Conservation (phyloP, 2,888 invertebrate genomes). For the Aquatica leii region DNA sequence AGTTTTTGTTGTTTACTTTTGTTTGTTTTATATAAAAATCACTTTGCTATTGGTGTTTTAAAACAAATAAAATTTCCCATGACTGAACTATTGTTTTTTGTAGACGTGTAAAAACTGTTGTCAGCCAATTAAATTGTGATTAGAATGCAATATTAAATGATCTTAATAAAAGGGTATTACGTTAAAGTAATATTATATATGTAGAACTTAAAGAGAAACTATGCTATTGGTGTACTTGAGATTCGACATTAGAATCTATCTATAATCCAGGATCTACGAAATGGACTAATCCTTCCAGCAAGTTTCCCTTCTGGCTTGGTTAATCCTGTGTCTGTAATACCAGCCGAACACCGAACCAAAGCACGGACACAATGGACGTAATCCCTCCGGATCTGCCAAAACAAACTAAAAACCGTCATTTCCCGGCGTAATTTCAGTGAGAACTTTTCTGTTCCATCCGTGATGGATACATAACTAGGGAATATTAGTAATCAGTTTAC, state of each 20-base stretch:
- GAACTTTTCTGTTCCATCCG: conserved; percentile 46
- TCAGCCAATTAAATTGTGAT: too few species aligned
- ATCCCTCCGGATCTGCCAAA: conserved; percentile 55
- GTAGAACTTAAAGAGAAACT: conserved; percentile 17
- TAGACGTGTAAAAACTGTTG: too few species aligned
- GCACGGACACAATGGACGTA: conserved; percentile 57
- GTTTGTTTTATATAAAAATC: too few species aligned
- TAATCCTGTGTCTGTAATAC: conserved; percentile 56
- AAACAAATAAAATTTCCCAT: too few species aligned
- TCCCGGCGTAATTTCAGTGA: conserved; percentile 54
- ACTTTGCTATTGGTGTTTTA: too few species aligned
- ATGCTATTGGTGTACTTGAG: conserved; percentile 44
- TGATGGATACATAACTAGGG: conserved; percentile 30
- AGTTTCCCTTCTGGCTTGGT: conserved; percentile 57
- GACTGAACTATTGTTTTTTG: too few species aligned
- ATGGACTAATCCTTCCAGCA: conserved; percentile 58
- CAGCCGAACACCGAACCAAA: conserved; percentile 46
- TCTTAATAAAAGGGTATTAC: background rate
- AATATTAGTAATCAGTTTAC: conserved; percentile 18
- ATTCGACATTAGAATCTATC: conserved; percentile 55
- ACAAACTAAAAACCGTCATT: conserved; percentile 58
- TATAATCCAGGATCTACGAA: conserved; percentile 56
- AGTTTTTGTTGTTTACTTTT: too few species aligned
- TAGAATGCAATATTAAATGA: background rate
- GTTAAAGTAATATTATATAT: conserved; percentile 9